phyloP scores from a whole-genome alignment of 2,113 vertebrate genomes.

The Catharus bicknelli region DNA sequence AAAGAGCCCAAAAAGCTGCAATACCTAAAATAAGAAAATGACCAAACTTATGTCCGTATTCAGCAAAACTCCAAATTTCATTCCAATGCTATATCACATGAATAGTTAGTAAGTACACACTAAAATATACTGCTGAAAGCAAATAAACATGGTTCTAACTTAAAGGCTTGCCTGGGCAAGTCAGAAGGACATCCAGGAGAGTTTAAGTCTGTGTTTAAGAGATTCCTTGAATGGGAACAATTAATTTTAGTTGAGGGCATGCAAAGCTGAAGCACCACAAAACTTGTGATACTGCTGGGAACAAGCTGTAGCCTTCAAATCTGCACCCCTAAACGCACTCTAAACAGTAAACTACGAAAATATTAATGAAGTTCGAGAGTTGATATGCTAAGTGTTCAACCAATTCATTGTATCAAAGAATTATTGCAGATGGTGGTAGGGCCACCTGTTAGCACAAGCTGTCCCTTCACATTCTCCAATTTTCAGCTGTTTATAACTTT shows the following conservation, averaged over 20 bases:
- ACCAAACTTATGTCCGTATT: not conserved
- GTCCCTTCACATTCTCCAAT: not conserved
- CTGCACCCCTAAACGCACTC: not conserved
- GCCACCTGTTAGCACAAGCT: not conserved
- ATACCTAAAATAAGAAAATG: slow-evolving; percentile 3
- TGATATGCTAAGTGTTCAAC: not conserved
- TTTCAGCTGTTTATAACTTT: not conserved
- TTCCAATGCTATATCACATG: not conserved
- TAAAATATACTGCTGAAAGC: not conserved
- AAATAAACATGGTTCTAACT: not conserved
- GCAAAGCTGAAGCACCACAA: not conserved
- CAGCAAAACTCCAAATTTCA: not conserved
- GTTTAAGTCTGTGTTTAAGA: not conserved
- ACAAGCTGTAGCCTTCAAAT: not conserved
- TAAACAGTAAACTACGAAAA: not conserved
- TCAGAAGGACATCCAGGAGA: not conserved
- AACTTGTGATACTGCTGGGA: not conserved
- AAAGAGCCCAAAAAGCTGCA: not conserved
- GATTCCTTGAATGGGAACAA: not conserved
- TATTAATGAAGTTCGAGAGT: not conserved
- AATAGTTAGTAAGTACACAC: not conserved
- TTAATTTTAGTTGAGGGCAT: not conserved
- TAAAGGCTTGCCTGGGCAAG: not conserved
- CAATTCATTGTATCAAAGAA: not conserved
- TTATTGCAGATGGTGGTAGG: not conserved